Evolutionary conservation across 2,113 vertebrate genomes (phyloP), one percentile per base, ranked within the genome.

Genomic region (Pungitius pungitius): DNA sequence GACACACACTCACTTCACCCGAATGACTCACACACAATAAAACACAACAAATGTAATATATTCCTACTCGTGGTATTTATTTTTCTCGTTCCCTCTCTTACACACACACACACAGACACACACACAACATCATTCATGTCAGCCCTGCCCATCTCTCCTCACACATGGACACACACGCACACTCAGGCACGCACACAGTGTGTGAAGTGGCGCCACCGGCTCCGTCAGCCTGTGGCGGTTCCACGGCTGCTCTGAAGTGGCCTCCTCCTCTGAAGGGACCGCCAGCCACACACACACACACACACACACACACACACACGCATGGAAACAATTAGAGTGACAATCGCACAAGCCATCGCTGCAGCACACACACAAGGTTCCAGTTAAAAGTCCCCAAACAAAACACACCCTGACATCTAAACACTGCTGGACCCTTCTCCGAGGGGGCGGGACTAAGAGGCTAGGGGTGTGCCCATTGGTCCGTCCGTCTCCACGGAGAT

Each of bases 271-370:
- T 79, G 86, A 85, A 89, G 85, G 85, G 71, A 30, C 81, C 54
- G 62, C 59, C 76, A 78, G 74, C 78, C 82, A 33, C 54, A 56
- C 54, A 49, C 82, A 81, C 72, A 69, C 71, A 52, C 64, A 59
- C 63, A 70, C 55, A 76, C 54, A 77, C 76, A 69, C 69, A 66
- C 76, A 72, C 63, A 72, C 78, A 74, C 68, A 77, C 70, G 74
- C 78, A 90, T 91, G 90, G 90, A 90, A 92, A 90, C 89, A 91
- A 91, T 92, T 93, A 93, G 78, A 71, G 80, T 87, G 87, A 91
- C 89, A 92, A 90, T 92, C 85, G 56, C 82, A 79, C 70, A 90
- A 77, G 73, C 79, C 84, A 89, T 91, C 85, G 71, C 84, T 78
- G 78, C 76, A 62, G 75, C 77, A 62, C 85, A 87, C 91, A 92